phyloP scores from a whole-genome alignment of 1,140 invertebrate genomes.

The Helicoverpa armigera region DNA sequence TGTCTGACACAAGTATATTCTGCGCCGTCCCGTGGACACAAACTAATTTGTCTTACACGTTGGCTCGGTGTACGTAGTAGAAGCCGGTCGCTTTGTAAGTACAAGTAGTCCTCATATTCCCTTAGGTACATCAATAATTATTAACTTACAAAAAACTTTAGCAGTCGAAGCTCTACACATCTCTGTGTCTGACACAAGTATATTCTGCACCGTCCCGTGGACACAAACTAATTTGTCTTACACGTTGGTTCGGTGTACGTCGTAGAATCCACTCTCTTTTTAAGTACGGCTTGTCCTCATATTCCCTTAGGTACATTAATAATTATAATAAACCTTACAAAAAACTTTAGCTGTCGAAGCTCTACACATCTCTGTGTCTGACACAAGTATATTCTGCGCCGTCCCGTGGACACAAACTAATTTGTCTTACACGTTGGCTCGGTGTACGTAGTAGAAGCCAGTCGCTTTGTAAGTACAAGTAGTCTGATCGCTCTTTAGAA shows the following conservation, averaged over 20 bases:
- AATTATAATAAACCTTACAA: too few species aligned
- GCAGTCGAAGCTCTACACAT: conserved; percentile 46
- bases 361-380: conserved; percentile 23
- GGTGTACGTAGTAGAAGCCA: conserved; percentile 1
- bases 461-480: conserved; percentile 37
- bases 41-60: conserved; percentile 75
- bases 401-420: conserved; percentile 62
- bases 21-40: conserved; percentile 51
- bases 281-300: too few species aligned
- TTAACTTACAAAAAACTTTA: too few species aligned
- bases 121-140: too few species aligned
- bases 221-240: conserved; percentile 74
- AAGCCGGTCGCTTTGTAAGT: conserved; percentile 25
- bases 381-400: conserved; percentile 22
- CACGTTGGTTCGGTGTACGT: conserved; percentile 53
- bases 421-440: conserved; percentile 69
- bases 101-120: too few species aligned
- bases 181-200: conserved; percentile 40
- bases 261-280: conserved; percentile 9
- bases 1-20: conserved; percentile 32
- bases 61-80: conserved; percentile 26
- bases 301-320: too few species aligned
- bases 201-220: conserved; percentile 31
- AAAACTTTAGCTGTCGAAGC: too few species aligned
- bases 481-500: background rate